Evolutionary conservation across 2,113 vertebrate genomes (phyloP).

Genomic region (Mellivora capensis): DNA sequence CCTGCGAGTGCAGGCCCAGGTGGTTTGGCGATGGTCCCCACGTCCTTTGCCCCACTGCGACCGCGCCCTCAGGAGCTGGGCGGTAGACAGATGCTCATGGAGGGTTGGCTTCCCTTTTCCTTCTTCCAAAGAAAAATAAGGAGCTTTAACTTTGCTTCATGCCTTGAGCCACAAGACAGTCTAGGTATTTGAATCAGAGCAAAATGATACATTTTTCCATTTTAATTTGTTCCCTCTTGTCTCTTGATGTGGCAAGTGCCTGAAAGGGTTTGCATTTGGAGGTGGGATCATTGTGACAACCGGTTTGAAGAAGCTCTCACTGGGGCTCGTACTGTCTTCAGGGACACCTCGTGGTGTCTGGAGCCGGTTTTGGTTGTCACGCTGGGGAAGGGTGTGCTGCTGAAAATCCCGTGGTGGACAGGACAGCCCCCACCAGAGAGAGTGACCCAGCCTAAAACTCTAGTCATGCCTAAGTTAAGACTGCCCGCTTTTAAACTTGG

Average conservation of each 20-base stretch:
- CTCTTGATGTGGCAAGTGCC: neutral
- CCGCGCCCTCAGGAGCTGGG: neutral
- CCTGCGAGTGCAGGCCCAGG: neutral
- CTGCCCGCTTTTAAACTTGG: neutral
- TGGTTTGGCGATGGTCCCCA: too few relatives aligned
- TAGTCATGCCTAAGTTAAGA: neutral
- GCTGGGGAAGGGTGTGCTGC: neutral
- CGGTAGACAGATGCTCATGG: neutral
- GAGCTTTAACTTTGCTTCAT: neutral
- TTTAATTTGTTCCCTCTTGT: neutral
- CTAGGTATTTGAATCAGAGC: neutral
- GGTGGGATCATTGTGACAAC: neutral
- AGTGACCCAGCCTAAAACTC: neutral
- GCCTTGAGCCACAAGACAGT: neutral
- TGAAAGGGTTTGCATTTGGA: neutral
- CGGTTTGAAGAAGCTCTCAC: neutral
- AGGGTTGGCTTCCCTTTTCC: neutral
- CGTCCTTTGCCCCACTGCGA: neutral
- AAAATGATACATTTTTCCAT: neutral
- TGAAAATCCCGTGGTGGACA: neutral
- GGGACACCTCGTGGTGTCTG: neutral
- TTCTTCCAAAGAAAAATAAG: neutral
- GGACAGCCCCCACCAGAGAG: neutral
- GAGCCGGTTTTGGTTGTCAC: neutral
- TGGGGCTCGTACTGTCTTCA: neutral